These are phyloP conservation scores for Dryas iulia DNA, from an alignment of 1,140 invertebrate genomes.

Conservation along the genomic window DNA sequence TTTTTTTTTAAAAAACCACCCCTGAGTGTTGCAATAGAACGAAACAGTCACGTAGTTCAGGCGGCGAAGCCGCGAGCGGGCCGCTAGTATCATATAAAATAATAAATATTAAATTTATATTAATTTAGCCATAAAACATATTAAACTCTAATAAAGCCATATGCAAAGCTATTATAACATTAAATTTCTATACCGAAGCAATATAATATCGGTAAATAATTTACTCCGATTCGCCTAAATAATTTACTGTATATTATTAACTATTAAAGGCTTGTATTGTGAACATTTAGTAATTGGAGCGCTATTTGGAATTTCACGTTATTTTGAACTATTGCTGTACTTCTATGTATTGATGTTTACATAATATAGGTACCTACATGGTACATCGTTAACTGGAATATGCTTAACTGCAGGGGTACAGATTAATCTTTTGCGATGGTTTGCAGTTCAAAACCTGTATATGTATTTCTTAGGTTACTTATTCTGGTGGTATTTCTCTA, in stretches of 20 bases:
- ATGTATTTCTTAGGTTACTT: too few relatives aligned
- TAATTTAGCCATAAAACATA: too few relatives aligned
- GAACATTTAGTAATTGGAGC: not conserved
- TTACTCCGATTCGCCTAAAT: not conserved
- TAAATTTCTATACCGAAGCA: not conserved
- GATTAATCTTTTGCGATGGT: too few relatives aligned
- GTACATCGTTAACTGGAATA: not conserved
- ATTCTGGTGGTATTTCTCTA: too few relatives aligned
- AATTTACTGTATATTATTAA: slow-evolving; percentile 4
- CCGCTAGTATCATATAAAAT: too few relatives aligned
- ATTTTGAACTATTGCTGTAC: not conserved
- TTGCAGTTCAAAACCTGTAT: too few relatives aligned
- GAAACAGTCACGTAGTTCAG: too few relatives aligned
- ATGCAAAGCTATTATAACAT: not conserved
- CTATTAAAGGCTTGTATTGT: not conserved
- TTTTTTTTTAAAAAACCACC: too few relatives aligned
- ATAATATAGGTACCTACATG: not conserved
- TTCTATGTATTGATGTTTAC: not conserved
- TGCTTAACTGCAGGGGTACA: too few relatives aligned
- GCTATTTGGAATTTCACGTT: not conserved
- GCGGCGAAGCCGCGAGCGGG: too few relatives aligned
- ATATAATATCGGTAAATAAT: not conserved
- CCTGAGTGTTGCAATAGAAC: too few relatives aligned
- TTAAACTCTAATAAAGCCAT: not conserved
- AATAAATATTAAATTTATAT: too few relatives aligned